Evolutionary conservation across 2,888 invertebrate species (phyloP), one percentile per base, ranked within the genome.

Genomic region (Miltochrista miniata): DNA sequence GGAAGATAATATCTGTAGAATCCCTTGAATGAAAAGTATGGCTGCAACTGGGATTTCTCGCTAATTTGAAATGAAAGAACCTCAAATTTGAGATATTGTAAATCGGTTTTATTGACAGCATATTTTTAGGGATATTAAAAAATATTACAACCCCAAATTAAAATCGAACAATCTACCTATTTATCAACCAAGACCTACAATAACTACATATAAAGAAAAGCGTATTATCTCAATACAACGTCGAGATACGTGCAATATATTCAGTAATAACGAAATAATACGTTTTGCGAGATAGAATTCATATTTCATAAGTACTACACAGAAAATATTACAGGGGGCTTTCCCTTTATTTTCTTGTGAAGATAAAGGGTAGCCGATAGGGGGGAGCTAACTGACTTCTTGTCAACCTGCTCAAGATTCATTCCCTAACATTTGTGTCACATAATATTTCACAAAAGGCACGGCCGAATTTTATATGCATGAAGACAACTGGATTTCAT

Each of bases 271-370:
- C 85, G 82, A 81, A 88, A 87, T 89, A 90, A 87, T 86, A 89
- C 85, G 87, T 87, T 86, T 87, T 83, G 81, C 74, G 78, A 88
- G 81, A 89, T 85, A 83, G 85, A 87, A 87, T 90, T 87, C 88
- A 90, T 90, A 89, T 90, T 89, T 90, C 87, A 89, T 87, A 86
- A 86, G 85, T 84, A 87, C 83, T 84, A 83, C 82, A 79, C 82
- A 84, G 83, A 85, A 81, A 76, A 86, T 89, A 89, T 89, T 83
- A 81, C 84, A 69, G 79, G 80, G 81, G 79, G 76, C 82, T 85
- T 85, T 81, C 71, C 81, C 76, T 86, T 86, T 88, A 87, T 85
- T 82, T 74, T 81, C 77, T 79, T 85, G 86, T 83, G 82, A 83
- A 88, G 85, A 90, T 88, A 87, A 88, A 82, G 81, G 77, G 79